phyloP scores from a whole-genome alignment of 2,888 invertebrate species.

The Callyntrura sp. region DNA sequence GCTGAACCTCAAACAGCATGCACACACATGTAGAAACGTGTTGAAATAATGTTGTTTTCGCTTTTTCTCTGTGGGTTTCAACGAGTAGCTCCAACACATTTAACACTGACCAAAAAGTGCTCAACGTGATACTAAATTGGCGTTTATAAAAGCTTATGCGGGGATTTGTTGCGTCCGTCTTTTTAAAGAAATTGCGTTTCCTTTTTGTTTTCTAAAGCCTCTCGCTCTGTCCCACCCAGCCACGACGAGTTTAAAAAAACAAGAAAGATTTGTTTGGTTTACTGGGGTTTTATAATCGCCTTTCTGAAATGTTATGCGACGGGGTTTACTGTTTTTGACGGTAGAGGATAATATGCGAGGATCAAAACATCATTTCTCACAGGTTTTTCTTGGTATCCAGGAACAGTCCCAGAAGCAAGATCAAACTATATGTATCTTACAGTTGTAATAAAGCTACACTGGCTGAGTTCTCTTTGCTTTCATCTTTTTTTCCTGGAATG shows the following conservation, averaged over 20 bases:
- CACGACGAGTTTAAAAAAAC: background rate
- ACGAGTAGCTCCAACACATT: background rate
- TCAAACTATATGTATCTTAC: too few relatives aligned
- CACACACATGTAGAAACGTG: background rate
- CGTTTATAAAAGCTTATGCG: background rate
- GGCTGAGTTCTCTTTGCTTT: too few relatives aligned
- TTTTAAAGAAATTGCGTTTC: background rate
- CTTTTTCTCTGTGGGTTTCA: background rate
- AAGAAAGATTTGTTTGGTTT: background rate
- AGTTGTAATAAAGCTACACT: too few relatives aligned
- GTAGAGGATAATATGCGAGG: background rate
- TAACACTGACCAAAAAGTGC: background rate
- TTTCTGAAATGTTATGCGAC: background rate
- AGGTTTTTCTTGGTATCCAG: background rate
- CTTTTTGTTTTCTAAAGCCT: background rate
- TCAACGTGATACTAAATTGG: background rate
- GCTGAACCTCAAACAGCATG: background rate
- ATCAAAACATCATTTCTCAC: conserved; percentile 37
- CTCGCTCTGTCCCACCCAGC: background rate
- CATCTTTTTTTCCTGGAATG: background rate
- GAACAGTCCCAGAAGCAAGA: background rate
- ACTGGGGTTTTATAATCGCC: background rate
- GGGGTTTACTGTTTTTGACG: conserved; percentile 17
- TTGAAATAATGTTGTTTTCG: background rate
- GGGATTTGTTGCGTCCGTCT: too few relatives aligned